phyloP scores from a whole-genome alignment of 2,888 invertebrate genomes.

The Pinctada fucata region DNA sequence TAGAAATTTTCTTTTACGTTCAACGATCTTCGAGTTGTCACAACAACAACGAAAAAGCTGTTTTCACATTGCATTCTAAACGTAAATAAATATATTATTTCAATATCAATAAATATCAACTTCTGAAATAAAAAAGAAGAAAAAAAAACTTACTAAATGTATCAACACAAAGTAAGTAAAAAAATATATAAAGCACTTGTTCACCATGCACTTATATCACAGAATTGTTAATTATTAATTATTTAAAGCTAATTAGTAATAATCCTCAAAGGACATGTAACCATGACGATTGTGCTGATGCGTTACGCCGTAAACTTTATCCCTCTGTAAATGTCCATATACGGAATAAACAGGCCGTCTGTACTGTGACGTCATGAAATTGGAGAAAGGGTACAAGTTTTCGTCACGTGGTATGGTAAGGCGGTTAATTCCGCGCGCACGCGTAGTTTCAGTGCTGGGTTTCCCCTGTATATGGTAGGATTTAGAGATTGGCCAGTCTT shows the following conservation, averaged over 20 bases:
- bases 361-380: slow-evolving; percentile 75
- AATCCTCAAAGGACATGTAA: slow-evolving; percentile 74
- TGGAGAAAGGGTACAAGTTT: slow-evolving; percentile 73
- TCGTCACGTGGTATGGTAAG: slow-evolving; percentile 63
- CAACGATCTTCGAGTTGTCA: too few relatives aligned
- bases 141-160: too few relatives aligned
- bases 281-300: slow-evolving; percentile 75
- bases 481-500: slow-evolving; percentile 66
- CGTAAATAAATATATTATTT: too few relatives aligned
- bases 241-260: slow-evolving; percentile 60
- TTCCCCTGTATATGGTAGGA: slow-evolving; percentile 58
- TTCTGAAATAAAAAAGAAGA: too few relatives aligned
- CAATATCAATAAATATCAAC: too few relatives aligned
- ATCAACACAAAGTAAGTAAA: too few relatives aligned
- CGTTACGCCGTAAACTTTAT: slow-evolving; percentile 71
- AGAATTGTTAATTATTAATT: too few relatives aligned
- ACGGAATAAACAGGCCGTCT: slow-evolving; percentile 73
- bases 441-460: slow-evolving; percentile 68
- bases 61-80: too few relatives aligned
- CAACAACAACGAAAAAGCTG: too few relatives aligned
- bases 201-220: too few relatives aligned
- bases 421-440: slow-evolving; percentile 71
- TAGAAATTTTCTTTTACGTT: too few relatives aligned
- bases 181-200: too few relatives aligned
- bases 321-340: slow-evolving; percentile 74